A percentile compares a stretch with the other conserved stretches of the same genome.
These are phyloP conservation scores for Plagodis dolabraria DNA, from an alignment of 2,888 invertebrate genomes.

Conservation along the genomic window DNA sequence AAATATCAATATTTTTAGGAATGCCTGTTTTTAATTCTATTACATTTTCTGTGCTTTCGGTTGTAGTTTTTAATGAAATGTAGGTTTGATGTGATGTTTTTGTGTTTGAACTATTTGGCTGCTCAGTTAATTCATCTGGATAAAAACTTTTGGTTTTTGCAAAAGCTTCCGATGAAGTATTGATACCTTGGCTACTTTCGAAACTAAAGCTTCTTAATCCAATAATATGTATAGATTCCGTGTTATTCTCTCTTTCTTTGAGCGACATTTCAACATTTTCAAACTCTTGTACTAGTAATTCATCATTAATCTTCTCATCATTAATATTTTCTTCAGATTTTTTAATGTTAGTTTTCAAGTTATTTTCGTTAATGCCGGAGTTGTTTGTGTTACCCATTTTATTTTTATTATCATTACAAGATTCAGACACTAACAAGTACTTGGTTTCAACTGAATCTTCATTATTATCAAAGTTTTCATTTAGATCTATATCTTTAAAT, in stretches of 20 bases:
- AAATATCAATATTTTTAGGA: too few species aligned
- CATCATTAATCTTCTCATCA: constrained; percentile 22
- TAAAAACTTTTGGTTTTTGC: constrained; percentile 50
- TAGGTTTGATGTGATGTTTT: too few species aligned
- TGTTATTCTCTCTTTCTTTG: constrained; percentile 28
- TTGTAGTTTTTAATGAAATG: too few species aligned
- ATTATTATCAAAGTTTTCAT: constrained; percentile 5
- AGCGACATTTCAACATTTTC: constrained; percentile 52
- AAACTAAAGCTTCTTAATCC: constrained; percentile 56
- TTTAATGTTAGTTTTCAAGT: constrained; percentile 20
- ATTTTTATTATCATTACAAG: too few species aligned
- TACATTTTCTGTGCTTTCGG: too few species aligned
- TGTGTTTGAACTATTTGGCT: too few species aligned
- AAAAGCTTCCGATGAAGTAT: constrained; percentile 54
- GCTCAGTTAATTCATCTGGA: constrained; percentile 7
- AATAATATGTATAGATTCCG: not conserved
- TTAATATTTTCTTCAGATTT: constrained; percentile 12
- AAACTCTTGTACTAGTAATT: constrained; percentile 51
- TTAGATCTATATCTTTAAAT: constrained; percentile 14
- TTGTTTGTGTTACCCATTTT: too few species aligned
- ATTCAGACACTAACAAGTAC: not conserved
- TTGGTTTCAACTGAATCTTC: not conserved
- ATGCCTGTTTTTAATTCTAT: too few species aligned
- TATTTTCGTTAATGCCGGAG: not conserved
- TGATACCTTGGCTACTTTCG: constrained; percentile 66